Base-by-base conservation (phyloP, 2,113 vertebrate species). In the Labrus mixtus region DNA sequence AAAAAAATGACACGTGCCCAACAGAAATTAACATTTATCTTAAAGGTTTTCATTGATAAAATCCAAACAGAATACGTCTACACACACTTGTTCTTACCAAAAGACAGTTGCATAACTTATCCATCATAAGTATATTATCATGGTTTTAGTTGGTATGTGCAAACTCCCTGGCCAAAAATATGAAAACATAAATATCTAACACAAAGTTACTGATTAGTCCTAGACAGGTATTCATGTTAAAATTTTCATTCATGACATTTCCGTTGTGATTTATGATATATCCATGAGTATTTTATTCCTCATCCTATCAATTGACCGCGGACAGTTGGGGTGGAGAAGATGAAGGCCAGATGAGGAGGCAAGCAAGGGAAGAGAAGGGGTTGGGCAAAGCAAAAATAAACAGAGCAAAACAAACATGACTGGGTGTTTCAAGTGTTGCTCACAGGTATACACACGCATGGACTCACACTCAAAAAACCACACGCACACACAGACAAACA, bases 341-440 rank as follows among this genome's bases (percentile, higher is more conserved):
- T n/a, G 67, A 60, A 4, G 17, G 53, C 73, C 61, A 37, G 55
- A 77, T 48, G 62, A 59, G 75, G 68, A 78, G 64, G 74, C 56
- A 72, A 25, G 62, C 20, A 62, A 71, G 56, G 69, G 73, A 77
- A 68, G 62, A 68, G 68, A 68, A 65, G 68, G 76, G 85, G 70
- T 57, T 59, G 69, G 81, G 73, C 67, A 68, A 71, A 82, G 82
- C 82, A 83, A 86, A 86, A 89, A 85, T 67, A 91, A 91, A 89
- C 81, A 88, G 79, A 88, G 87, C 73, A 91, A 90, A 87, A 86
- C 79, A 90, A 91, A 88, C 87, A 86, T 80, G 85, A 67, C 56
- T 46, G 65, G 57, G 56, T 45, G 48, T 88, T 89, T 89, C 58
- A 85, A 85, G 81, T 80, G 77, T 72, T 54, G 53, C 75, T 88